Conservation (phyloP, 1,140 invertebrate species). For the Andrena cerasifolii region DNA sequence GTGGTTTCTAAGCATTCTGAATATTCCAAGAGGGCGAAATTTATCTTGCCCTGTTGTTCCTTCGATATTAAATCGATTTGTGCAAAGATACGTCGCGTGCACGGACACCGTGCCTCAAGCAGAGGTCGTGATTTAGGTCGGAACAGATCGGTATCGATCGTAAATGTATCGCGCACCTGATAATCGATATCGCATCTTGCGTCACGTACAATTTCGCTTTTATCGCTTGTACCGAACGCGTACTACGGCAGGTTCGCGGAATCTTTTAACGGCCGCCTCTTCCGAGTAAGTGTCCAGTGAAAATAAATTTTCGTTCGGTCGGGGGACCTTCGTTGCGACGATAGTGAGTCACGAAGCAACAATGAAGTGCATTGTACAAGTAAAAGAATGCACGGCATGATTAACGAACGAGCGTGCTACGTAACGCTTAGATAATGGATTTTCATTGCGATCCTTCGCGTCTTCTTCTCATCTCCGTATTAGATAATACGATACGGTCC, state of each 20-base stretch:
- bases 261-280: not conserved
- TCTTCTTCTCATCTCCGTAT: not conserved
- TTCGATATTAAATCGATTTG: too few relatives aligned
- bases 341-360: not conserved
- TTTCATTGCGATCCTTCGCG: not conserved
- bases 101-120: not conserved
- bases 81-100: too few relatives aligned
- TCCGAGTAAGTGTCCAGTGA: not conserved
- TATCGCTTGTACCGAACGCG: slow-evolving; percentile 11
- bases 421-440: not conserved
- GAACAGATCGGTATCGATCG: slow-evolving; percentile 35
- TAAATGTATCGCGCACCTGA: slow-evolving; percentile 31
- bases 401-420: not conserved
- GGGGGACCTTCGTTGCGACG: not conserved
- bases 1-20: not conserved
- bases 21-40: not conserved
- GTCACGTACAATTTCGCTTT: slow-evolving; percentile 30
- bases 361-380: not conserved
- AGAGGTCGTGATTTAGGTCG: not conserved
- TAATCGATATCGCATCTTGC: slow-evolving; percentile 32
- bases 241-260: not conserved
- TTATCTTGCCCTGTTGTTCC: not conserved
- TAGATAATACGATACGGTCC: not conserved
- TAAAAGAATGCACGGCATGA: not conserved
- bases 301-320: not conserved